Evolutionary conservation across 2,888 invertebrate species (phyloP), one percentile per base, ranked within the genome.

Genomic region (Caenorhabditis uteleia): DNA sequence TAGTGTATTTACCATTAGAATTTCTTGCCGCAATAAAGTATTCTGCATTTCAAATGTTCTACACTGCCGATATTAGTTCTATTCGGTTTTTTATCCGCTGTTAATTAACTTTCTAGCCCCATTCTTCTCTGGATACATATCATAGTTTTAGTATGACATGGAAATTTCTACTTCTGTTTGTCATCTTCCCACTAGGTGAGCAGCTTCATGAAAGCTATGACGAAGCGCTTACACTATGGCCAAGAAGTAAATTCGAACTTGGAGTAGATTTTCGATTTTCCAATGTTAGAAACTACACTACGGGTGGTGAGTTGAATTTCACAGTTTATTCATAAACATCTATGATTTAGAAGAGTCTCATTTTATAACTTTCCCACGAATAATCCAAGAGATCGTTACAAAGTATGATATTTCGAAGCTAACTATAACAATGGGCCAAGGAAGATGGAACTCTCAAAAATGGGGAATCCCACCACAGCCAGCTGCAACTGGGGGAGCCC

Each of bases 401-500:
- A 88, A 90, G 29, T 92, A 92, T 83, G 88, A 90, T 82, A 89
- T 97, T 0, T 90, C 91, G 83, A 95, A 95, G 84, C 85, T 98
- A 20, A 93, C 95, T 82, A 87, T 98, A 45, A 90, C 91, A 56
- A 87, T 97, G 58, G 94, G 94, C 0, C 92, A 93, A 84, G 97
- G 97, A 0, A 86, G 92, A 53, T 98, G 97, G 97, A 89, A 51
- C 21, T 29, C 45, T 14, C 59, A 64, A 8, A 39, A 89, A 54
- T 98, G 95, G 95, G 95, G 95, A 0, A 93, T 93, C 85, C 94
- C 95, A 2, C 71, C 72, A n/a, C 73, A 75, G 88, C 91, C 26
- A 85, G 91, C 92, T 84, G 91, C 93, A 3, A 91, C 94, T 0
- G 91, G 94, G 1, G 97, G 97, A 6, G 94, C 93, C 2, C 93